Conservation (phyloP, 1,140 invertebrate species). For the Bombus pyrosoma region DNA sequence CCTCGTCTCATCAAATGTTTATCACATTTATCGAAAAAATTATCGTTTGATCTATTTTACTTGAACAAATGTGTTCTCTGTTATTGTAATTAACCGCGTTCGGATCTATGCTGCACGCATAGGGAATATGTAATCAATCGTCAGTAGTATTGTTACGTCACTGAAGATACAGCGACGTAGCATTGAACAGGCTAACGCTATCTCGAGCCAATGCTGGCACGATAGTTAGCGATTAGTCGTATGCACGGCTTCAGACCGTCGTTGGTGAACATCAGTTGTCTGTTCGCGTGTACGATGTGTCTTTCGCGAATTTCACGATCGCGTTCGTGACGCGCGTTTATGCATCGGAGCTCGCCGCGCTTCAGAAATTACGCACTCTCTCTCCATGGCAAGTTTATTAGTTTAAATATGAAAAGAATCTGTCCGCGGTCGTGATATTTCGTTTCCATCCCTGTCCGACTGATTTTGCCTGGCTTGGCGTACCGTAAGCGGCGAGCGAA, state of each 20-base stretch:
- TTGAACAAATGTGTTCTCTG: too few species aligned
- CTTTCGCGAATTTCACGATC: not conserved
- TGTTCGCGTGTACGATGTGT: constrained; percentile 7
- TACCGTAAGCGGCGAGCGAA: too few species aligned
- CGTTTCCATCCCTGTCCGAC: too few species aligned
- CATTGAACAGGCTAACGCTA: constrained; percentile 24
- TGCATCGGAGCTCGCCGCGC: constrained; percentile 4
- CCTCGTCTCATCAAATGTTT: too few species aligned
- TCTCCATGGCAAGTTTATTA: not conserved
- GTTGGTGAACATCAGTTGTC: constrained; percentile 30
- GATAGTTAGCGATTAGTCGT: constrained; percentile 29
- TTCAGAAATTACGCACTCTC: too few species aligned
- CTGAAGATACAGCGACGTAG: constrained; percentile 28
- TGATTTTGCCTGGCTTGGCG: too few species aligned
- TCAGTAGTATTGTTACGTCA: constrained; percentile 31
- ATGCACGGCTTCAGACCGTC: constrained; percentile 44
- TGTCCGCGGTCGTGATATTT: not conserved
- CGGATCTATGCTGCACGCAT: not conserved
- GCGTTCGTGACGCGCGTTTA: not conserved
- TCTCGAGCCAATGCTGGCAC: constrained; percentile 3
- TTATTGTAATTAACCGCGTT: too few species aligned
- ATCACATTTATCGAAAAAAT: too few species aligned
- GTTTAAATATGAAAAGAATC: not conserved
- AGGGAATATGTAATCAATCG: not conserved
- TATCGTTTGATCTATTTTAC: not conserved